Conservation (phyloP, 2,113 vertebrate species). For the Megatriorchis doriae region DNA sequence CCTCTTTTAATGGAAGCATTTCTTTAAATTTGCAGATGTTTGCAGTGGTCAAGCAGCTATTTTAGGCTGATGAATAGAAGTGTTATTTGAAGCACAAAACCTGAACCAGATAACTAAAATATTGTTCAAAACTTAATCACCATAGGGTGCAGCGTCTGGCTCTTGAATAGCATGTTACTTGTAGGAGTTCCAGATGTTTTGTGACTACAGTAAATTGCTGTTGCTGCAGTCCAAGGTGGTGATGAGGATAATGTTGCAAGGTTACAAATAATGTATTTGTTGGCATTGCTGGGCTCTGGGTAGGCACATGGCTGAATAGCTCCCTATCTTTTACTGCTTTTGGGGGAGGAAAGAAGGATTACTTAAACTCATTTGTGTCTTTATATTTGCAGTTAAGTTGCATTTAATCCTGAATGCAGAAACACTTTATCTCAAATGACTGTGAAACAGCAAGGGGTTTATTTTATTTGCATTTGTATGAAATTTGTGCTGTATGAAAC, state of each 20-base stretch:
- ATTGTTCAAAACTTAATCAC: neutral
- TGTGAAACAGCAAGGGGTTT: neutral
- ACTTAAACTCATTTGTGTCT: neutral
- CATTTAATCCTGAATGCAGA: neutral
- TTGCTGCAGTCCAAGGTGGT: neutral
- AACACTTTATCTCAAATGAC: neutral
- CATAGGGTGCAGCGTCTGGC: neutral
- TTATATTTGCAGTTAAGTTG: neutral
- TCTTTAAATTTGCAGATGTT: neutral
- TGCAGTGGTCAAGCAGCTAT: neutral
- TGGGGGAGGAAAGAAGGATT: neutral
- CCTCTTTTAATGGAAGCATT: neutral
- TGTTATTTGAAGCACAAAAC: neutral
- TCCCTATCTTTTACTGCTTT: neutral
- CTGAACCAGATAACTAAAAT: neutral
- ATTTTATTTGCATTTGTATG: neutral
- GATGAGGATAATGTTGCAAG: neutral
- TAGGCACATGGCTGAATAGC: neutral
- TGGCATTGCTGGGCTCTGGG: neutral
- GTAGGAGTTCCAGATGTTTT: neutral
- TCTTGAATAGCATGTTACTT: neutral
- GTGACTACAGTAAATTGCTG: neutral
- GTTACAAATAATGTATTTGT: neutral
- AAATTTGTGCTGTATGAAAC: neutral
- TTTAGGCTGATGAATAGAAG: neutral